Conservation (phyloP, 64 coral and sea anemone genomes). For the Montipora capricornis region DNA sequence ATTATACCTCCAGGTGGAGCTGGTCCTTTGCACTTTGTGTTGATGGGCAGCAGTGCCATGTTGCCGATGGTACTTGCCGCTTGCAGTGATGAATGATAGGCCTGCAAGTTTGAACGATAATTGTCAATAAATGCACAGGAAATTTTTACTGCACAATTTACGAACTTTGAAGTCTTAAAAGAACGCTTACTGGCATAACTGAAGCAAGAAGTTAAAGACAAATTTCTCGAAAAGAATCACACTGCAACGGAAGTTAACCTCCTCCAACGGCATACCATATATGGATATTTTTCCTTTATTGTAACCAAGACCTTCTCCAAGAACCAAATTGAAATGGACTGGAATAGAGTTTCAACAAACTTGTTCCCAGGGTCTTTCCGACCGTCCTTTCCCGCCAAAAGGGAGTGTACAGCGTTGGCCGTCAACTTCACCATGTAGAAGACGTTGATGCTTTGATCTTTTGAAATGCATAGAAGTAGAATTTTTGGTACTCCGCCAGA, state of each 20-base stretch:
- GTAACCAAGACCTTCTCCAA: background rate
- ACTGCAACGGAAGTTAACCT: constrained; percentile 67
- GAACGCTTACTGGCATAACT: constrained; percentile 92
- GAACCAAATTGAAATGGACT: background rate
- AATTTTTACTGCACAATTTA: background rate
- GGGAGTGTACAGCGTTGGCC: too few species aligned
- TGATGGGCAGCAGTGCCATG: constrained; percentile 97
- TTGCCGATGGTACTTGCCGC: constrained; percentile 88
- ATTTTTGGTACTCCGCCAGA: constrained; percentile 99
- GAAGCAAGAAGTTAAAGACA: constrained; percentile 56
- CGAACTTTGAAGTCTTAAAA: background rate
- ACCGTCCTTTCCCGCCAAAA: too few species aligned
- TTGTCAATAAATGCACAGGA: background rate
- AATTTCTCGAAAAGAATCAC: background rate
- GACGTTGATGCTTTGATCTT: too few species aligned
- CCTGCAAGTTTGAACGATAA: constrained; percentile 64
- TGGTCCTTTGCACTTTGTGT: constrained; percentile 95
- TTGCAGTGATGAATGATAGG: constrained; percentile 96
- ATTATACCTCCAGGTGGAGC: constrained; percentile 94
- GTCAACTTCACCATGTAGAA: too few species aligned
- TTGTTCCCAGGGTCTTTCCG: too few species aligned
- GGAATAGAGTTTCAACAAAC: too few species aligned
- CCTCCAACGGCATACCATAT: constrained; percentile 35
- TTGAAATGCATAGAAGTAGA: constrained; percentile 79
- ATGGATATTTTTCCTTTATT: constrained; percentile 30